Conservation (phyloP, 2,888 invertebrate genomes). For the Zygogramma bicolorata region DNA sequence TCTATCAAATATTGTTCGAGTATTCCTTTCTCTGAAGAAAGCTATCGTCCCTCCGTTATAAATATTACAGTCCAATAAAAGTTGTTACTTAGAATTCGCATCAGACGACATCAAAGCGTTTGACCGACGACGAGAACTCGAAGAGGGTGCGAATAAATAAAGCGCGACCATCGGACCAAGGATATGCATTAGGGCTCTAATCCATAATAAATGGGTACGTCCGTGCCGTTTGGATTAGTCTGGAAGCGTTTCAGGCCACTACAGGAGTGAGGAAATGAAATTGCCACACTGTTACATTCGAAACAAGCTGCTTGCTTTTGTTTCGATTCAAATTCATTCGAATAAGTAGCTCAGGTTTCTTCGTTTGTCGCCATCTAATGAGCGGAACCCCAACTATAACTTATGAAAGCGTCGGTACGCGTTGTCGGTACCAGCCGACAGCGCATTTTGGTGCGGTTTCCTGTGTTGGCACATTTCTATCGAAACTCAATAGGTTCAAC, state of each 20-base stretch:
- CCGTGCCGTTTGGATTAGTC: conserved; percentile 10
- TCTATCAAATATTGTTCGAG: neutral
- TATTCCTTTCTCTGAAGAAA: neutral
- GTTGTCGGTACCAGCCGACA: too few relatives aligned
- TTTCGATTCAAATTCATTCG: too few relatives aligned
- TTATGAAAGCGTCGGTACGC: too few relatives aligned
- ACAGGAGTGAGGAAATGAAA: too few relatives aligned
- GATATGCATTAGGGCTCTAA: conserved; percentile 41
- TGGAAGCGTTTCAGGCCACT: neutral
- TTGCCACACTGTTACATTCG: too few relatives aligned
- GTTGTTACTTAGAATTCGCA: conserved; percentile 66
- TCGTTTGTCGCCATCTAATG: too few relatives aligned
- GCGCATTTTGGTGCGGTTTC: too few relatives aligned
- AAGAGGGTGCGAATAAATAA: conserved; percentile 60
- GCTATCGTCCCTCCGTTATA: conserved; percentile 20
- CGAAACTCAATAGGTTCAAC: too few relatives aligned
- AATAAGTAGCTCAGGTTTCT: too few relatives aligned
- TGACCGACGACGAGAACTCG: conserved; percentile 36
- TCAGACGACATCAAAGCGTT: conserved; percentile 64
- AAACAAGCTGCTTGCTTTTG: too few relatives aligned
- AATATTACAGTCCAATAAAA: conserved; percentile 58
- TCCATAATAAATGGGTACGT: conserved; percentile 39
- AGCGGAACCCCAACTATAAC: too few relatives aligned
- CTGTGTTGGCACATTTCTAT: too few relatives aligned
- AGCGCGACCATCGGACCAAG: conserved; percentile 37